Evolutionary conservation across 2,888 invertebrate species (phyloP), one percentile per base, ranked within the genome.

Genomic region (Copidosoma aretas): DNA sequence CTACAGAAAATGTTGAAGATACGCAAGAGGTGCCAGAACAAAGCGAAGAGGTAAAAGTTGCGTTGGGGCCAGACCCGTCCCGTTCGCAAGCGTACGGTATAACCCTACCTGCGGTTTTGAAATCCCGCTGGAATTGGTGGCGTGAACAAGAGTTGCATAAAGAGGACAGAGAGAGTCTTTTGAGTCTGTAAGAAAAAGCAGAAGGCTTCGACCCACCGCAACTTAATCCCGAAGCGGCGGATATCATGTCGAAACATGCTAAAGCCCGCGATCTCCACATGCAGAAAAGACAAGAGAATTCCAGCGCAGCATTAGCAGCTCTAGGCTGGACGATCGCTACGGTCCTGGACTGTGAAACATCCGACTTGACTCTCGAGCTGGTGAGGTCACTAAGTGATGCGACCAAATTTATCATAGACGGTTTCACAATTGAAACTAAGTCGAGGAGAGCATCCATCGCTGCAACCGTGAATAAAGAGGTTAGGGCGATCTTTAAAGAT

Each of bases 231-330:
- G 62, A 62, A 43, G 39, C 53, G 5, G 32, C 12, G 5, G 21
- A 53, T 12, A 53, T 43, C 3, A 21, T 62, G 4, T 21, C 14
- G 0, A 19, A 25, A 19, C 54, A 52, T 5, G 15, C 39, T n/a
- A 62, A 62, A 19, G 22, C 21, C 1, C 52, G 62, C n/a, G 62
- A 62, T 21, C 4, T 24, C 4, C 19, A 21, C 15, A 62, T 62
- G 62, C 22, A 5, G 14, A 41, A 21, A 43, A 52, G 54, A 15
- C 62, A 62, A 43, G n/a, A 41, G 10, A 5, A 21, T 10, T 41
- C 54, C 3, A 53, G 54, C 8, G 21, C 53, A 14, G 22, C 62
- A 10, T 39, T 62, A 12, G 24, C 32, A 4, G 19, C 24, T 10
- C 15, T 62, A 12, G 62, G 62, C 3, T 25, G 5, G 3, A 19